These are phyloP conservation scores for Charaxes varanes DNA, from an alignment of 1,140 invertebrate genomes.

Conservation along the genomic window DNA sequence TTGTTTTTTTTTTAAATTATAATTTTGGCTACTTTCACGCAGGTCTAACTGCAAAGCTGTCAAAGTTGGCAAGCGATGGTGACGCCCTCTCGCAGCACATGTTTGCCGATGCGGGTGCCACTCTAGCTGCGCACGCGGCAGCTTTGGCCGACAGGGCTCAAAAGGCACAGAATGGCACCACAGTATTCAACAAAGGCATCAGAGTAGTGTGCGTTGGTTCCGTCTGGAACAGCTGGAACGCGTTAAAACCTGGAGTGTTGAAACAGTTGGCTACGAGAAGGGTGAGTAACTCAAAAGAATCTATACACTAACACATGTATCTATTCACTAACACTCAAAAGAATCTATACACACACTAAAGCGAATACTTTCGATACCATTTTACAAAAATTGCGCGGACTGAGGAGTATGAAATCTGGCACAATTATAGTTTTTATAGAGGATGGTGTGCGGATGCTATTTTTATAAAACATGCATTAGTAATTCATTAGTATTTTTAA, in stretches of 20 bases:
- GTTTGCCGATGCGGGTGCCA: constrained; percentile 85
- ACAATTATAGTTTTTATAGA: too few relatives aligned
- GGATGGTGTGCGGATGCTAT: too few relatives aligned
- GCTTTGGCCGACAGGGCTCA: constrained; percentile 68
- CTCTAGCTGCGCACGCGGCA: constrained; percentile 84
- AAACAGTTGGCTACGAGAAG: constrained; percentile 70
- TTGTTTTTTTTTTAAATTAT: too few relatives aligned
- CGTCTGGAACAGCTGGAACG: constrained; percentile 95
- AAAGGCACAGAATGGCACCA: constrained; percentile 9
- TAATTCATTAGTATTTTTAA: too few relatives aligned
- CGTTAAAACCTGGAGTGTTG: constrained; percentile 83
- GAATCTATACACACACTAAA: too few relatives aligned
- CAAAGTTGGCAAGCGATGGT: constrained; percentile 79
- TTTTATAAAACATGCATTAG: too few relatives aligned
- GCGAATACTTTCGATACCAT: too few relatives aligned
- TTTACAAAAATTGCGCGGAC: too few relatives aligned
- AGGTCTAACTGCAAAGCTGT: constrained; percentile 84
- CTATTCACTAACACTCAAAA: too few relatives aligned
- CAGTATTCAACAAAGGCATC: constrained; percentile 67
- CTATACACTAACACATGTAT: too few relatives aligned
- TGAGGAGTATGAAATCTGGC: too few relatives aligned
- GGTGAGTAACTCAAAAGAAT: too few relatives aligned
- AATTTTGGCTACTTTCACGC: constrained; percentile 40
- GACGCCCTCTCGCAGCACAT: constrained; percentile 83
- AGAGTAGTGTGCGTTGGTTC: constrained; percentile 94